Evolutionary conservation across 2,113 vertebrate species (phyloP).

Genomic region (Cavia porcellus): DNA sequence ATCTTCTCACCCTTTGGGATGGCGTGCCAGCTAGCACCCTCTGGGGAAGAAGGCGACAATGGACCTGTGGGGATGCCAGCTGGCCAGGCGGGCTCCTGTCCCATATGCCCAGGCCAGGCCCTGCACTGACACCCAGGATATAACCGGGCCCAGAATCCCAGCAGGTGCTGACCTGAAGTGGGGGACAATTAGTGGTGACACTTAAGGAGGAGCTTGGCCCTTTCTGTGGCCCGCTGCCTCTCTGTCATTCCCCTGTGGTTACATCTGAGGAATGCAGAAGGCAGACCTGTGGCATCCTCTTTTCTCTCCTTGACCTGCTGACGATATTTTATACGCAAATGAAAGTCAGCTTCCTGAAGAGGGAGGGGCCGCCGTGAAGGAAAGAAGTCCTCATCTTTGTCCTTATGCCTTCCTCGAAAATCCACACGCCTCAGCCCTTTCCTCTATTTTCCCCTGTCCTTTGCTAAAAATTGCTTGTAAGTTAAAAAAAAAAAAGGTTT

Average conservation of each 20-base stretch:
- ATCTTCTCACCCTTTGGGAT: constrained; percentile 86
- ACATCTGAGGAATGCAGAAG: constrained; percentile 49
- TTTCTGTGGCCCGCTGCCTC: not conserved
- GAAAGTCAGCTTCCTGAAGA: not conserved
- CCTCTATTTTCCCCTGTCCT: not conserved
- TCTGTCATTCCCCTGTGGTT: constrained; percentile 27
- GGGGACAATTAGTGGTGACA: constrained; percentile 60
- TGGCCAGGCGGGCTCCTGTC: not conserved
- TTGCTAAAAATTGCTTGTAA: not conserved
- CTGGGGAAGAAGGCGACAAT: constrained; percentile 80
- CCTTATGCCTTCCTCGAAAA: not conserved
- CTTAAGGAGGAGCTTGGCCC: constrained; percentile 57
- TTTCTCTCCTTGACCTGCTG: not conserved
- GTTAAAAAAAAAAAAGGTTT: not conserved
- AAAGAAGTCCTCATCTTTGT: not conserved
- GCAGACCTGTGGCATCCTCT: not conserved
- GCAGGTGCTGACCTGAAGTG: not conserved
- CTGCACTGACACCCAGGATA: too few relatives aligned
- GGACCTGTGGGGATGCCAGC: not conserved
- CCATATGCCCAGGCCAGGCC: not conserved
- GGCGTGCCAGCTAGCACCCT: constrained; percentile 82
- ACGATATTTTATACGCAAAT: too few relatives aligned
- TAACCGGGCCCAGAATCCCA: not conserved
- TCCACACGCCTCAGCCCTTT: not conserved
- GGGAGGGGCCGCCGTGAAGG: not conserved